Percentiles rank a stretch among this genome's conserved stretches.
phyloP scores from a whole-genome alignment of 2,113 vertebrate genomes.

The Lophotis ruficrista region DNA sequence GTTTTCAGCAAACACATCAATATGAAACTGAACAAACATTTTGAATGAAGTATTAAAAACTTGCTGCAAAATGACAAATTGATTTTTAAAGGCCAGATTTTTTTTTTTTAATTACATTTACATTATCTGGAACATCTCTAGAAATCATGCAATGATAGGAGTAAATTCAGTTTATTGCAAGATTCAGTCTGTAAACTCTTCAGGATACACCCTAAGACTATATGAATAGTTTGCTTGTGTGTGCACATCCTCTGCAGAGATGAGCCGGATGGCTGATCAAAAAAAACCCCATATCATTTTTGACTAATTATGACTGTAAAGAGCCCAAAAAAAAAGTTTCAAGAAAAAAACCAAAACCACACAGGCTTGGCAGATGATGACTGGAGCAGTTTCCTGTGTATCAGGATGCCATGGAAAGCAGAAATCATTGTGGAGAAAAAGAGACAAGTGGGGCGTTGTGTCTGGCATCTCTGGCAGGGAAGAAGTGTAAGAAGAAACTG shows the following conservation, averaged over 20 bases:
- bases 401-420: neutral
- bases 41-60: conserved; percentile 24
- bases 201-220: neutral
- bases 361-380: neutral
- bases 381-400: neutral
- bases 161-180: neutral
- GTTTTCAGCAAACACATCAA: conserved; percentile 11
- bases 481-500: neutral
- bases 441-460: neutral
- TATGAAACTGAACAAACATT: conserved; percentile 8
- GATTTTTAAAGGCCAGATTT: conserved; percentile 12
- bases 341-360: neutral
- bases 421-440: neutral
- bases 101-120: neutral
- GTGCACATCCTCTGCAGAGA: neutral
- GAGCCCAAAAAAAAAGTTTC: neutral
- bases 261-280: neutral
- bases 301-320: neutral
- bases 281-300: neutral
- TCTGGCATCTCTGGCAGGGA: neutral
- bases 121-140: neutral
- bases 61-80: conserved; percentile 17
- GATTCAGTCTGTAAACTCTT: neutral
- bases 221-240: neutral
- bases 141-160: neutral